Evolutionary conservation across 2,113 vertebrate species (phyloP), one percentile per base, ranked within the genome.

Genomic region (Oenanthe oenanthe): DNA sequence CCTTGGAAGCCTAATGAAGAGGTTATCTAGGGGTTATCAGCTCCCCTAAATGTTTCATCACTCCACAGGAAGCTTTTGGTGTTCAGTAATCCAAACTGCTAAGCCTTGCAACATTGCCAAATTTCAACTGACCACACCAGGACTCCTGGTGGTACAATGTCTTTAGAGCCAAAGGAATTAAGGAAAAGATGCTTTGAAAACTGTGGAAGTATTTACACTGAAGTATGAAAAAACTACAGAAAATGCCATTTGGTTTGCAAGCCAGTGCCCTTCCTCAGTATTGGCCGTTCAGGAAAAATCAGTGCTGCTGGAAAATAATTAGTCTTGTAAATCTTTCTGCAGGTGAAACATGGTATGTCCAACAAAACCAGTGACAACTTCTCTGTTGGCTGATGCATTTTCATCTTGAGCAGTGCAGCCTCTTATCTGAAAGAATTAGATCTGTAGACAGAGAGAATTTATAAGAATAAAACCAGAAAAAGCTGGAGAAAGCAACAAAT

Each of bases 401-500:
- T 83, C 2, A 12, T 24, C 32, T 26, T 47, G 26, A 80, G 28
- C 12, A 68, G 22, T 31, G 28, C 17, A 58, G 47, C 18, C 14
- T 31, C 1, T 51, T 53, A 34, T 50, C 28, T 47, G 45, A 48
- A 85, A 47, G 25, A 58, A 34, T 79, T 67, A 68, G 31, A 15
- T 62, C 24, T 80, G 21, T 50, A 66, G 63, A 65, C 21, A 79
- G 32, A 51, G 83, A 78, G 24, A 78, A 76, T 82, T 75, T 32
- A 36, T 58, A 74, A 73, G 42, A 86, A 56, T 43, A 94, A 77
- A 86, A 92, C 2, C 34, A 72, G 70, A 75, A 63, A 26, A 84
- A 61, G 21, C 4, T 21, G 60, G 38, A 85, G 29, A 73, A 67
- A 47, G 5, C 20, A 67, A 25, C 14, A 58, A 93, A 63, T 63